Evolutionary conservation across 2,113 vertebrate species (phyloP).

Genomic region (Callorhinus ursinus): DNA sequence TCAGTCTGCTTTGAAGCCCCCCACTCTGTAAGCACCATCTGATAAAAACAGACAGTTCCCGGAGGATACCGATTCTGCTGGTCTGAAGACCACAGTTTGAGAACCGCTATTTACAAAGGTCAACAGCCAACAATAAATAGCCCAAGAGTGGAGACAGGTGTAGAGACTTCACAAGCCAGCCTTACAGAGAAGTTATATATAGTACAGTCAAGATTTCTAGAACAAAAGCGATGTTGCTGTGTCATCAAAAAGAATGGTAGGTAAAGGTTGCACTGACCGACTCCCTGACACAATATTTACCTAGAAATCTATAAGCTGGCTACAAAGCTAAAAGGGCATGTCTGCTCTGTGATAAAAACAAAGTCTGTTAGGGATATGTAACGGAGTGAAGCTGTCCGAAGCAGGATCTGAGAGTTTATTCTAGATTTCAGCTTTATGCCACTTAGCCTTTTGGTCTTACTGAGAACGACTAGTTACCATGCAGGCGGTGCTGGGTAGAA

Average conservation of each 20-base stretch:
- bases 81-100: neutral
- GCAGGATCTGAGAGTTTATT: neutral
- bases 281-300: neutral
- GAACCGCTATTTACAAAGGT: neutral
- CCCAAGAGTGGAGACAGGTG: neutral
- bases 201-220: neutral
- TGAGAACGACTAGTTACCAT: neutral
- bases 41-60: neutral
- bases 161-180: neutral
- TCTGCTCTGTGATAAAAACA: neutral
- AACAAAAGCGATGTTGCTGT: neutral
- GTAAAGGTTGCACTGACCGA: neutral
- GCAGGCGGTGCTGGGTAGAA: no score
- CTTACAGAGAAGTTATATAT: neutral
- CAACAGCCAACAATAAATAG: neutral
- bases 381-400: neutral
- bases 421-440: neutral
- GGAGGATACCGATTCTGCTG: neutral
- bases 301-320: neutral
- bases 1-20: neutral
- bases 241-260: neutral
- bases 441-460: neutral
- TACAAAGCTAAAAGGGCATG: neutral
- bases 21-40: neutral
- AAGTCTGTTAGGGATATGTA: neutral